Base-by-base conservation (phyloP, 92 coral and sea anemone genomes). In the Hydrozoanthus gracilis region DNA sequence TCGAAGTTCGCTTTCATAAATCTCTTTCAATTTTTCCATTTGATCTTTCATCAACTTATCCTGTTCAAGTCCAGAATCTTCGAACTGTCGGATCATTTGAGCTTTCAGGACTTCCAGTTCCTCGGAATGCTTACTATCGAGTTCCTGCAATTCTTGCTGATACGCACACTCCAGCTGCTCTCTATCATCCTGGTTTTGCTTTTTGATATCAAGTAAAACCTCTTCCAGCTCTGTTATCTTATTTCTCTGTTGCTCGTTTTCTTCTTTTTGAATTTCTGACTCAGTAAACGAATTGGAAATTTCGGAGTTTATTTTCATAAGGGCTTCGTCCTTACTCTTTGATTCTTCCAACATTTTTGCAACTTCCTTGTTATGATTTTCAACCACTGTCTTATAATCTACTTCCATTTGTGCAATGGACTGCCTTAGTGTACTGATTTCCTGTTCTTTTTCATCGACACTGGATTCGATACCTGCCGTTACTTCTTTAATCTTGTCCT, bases 1-100 rank as follows among this genome's bases (percentile, higher is more conserved):
- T n/a, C 83, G 92, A 51, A 86, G 69, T 74, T 95, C 99, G 44
- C 93, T 94, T 51, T 96, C 98, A 50, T 96, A 86, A 72, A 95
- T 71, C 44, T 88, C 90, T 55, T 89, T 93, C 50, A 96, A 64
- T 87, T 90, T 90, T 20, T 88, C 92, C 74, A 96, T 44, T 78
- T 88, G 93, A n/a, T 93, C 86, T 47, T 95, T 93, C 84, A 91
- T 87, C 51, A 88, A 47, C 8, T 69, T 76, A 78, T 92, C 95
- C 66, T 75, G 92, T 82, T 94, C 92, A 9, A 88, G 90, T 15
- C 90, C 92, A 20, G 86, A 79, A 84, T 92, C 89, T 20, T 94
- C 95, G 58, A 94, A 54, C 66, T 94, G 93, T 48, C 88, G 89
- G 54, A 50, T 73, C 68, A 93, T 66, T 71, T 87, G 88, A 46